Conservation (phyloP, 1,140 invertebrate species). For the Condylostylus longicornis region DNA sequence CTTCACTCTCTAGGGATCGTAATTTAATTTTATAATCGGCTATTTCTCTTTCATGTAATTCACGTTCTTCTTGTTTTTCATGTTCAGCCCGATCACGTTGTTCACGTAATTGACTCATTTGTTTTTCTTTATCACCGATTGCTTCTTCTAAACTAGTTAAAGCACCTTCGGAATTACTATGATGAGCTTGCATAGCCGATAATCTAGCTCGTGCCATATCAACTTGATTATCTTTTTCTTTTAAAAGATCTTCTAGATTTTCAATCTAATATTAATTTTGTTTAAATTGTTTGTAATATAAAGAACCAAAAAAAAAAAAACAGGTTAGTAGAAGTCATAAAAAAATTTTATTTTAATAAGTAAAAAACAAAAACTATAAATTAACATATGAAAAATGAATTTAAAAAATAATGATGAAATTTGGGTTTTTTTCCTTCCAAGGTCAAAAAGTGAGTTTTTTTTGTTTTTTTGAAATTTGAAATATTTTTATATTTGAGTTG, state of each 20-base stretch:
- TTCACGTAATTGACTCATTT: conserved; percentile 78
- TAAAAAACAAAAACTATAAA: too few species aligned
- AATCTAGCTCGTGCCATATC: conserved; percentile 82
- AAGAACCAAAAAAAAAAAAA: background rate
- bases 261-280: conserved; percentile 57
- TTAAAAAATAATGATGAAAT: too few species aligned
- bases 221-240: conserved; percentile 96
- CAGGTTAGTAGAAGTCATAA: background rate
- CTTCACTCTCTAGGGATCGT: conserved; percentile 75
- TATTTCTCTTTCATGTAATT: conserved; percentile 82
- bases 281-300: background rate
- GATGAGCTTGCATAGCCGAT: conserved; percentile 80
- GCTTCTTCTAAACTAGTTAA: conserved; percentile 87
- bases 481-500: too few species aligned
- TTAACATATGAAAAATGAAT: too few species aligned
- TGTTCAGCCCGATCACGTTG: conserved; percentile 90
- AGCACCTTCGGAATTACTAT: conserved; percentile 81
- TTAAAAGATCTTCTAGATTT: conserved; percentile 88
- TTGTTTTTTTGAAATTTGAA: too few species aligned
- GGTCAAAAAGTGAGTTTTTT: too few species aligned
- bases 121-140: conserved; percentile 91
- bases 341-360: too few species aligned
- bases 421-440: too few species aligned
- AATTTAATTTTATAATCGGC: conserved; percentile 92
- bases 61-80: conserved; percentile 89